Evolutionary conservation across 2,797 vertebrate genomes (phyloP).

Genomic region (Eospalax fontanierii): DNA sequence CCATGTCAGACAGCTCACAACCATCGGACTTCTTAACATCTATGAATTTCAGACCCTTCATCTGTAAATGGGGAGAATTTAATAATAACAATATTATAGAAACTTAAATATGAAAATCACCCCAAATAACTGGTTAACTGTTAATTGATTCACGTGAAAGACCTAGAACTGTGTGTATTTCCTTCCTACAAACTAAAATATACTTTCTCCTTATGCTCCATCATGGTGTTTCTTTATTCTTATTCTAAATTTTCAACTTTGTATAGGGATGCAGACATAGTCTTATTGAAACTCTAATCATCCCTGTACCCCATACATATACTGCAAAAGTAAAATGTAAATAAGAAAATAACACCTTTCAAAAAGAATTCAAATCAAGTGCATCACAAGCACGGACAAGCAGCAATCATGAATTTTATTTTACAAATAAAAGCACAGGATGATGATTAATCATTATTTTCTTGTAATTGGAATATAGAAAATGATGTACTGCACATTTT

Average conservation of each 20-base stretch:
- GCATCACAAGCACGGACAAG: background rate
- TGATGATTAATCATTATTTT: slow-evolving; percentile 47
- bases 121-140: background rate
- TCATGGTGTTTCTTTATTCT: too few species aligned
- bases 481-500: background rate
- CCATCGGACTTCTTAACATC: background rate
- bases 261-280: too few species aligned
- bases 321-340: background rate
- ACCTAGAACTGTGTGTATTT: background rate
- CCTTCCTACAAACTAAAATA: too few species aligned
- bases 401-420: background rate
- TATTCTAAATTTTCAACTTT: too few species aligned
- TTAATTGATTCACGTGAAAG: slow-evolving; percentile 20
- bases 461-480: background rate
- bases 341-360: background rate
- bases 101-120: slow-evolving; percentile 3
- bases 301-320: too few species aligned
- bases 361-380: background rate
- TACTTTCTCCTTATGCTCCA: too few species aligned
- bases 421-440: background rate
- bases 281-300: too few species aligned
- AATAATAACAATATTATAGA: background rate
- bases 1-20: background rate
- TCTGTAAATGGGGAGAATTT: background rate
- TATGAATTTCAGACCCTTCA: background rate